A percentile compares a stretch with the other conserved stretches of the same genome.
These are phyloP conservation scores for Ornithorhynchus anatinus DNA, from an alignment of 2,113 vertebrate species.

Conservation along the genomic window DNA sequence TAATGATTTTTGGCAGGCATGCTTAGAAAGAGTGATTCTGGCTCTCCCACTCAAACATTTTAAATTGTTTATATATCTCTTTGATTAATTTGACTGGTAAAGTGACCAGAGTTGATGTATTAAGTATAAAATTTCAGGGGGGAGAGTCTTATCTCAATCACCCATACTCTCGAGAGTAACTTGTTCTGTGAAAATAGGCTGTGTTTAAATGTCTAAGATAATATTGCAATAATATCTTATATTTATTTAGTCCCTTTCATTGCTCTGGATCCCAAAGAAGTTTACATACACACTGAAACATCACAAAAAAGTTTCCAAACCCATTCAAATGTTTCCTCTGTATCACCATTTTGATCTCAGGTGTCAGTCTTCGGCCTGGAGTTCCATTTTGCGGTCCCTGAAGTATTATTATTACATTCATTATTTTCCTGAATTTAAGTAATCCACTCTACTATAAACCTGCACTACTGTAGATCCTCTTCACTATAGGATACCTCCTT, in stretches of 20 bases:
- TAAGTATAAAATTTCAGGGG: constrained; percentile 50
- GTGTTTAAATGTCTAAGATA: constrained; percentile 16
- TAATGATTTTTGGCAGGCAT: constrained; percentile 70
- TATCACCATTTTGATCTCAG: constrained; percentile 26
- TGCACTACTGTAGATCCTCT: too few relatives aligned
- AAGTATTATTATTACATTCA: constrained; percentile 10
- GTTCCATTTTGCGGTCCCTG: constrained; percentile 29
- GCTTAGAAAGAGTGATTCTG: constrained; percentile 59
- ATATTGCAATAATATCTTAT: neutral
- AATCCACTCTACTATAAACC: too few relatives aligned
- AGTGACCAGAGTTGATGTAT: constrained; percentile 43
- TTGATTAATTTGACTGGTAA: constrained; percentile 67
- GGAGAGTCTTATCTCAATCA: constrained; percentile 10
- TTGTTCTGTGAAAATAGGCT: neutral
- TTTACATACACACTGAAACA: constrained; percentile 24
- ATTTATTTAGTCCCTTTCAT: neutral
- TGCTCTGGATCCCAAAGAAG: neutral
- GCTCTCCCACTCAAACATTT: constrained; percentile 54
- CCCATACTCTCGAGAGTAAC: constrained; percentile 28
- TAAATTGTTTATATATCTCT: constrained; percentile 64
- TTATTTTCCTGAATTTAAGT: too few relatives aligned
- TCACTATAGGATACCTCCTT: too few relatives aligned
- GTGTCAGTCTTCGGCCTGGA: too few relatives aligned
- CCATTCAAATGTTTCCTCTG: constrained; percentile 46
- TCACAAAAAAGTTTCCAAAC: constrained; percentile 15